Evolutionary conservation across 2,888 invertebrate genomes (phyloP), one percentile per base, ranked within the genome.

Genomic region (Philhelius pedissequus): DNA sequence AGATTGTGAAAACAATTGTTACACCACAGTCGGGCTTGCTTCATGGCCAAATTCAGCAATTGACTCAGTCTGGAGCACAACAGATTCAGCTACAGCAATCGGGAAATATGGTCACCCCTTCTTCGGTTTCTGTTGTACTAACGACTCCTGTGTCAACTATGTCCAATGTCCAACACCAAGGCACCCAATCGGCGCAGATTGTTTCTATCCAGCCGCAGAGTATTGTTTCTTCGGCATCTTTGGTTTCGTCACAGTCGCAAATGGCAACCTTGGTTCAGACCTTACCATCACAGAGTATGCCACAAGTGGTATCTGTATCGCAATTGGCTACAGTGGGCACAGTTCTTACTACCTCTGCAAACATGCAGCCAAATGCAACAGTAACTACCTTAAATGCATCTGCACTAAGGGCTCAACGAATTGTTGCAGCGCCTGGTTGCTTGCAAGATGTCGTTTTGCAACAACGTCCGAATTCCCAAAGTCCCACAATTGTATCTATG

Each of bases 1-100:
- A 92, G 86, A 88, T 92, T 77, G 91, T 92, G 1, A 92, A 92
- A 86, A 90, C 92, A 0, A 90, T 92, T 76, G 91, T 92, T 7
- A 89, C 91, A 1, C 89, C 90, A 0, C 88, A 89, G 32, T 86
- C 88, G 0, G 88, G 88, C 1, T 35, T 88, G 11, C 81, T 91
- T 3, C 92, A 93, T 3, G 92, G 93, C 0, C 93, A 93, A 40
- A 91, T 93, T 78, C 92, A 93, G 5, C 91, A 93, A 40, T 92
- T 93, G 71, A 88, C 90, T 0, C 91, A 90, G 56, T 83, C 86
- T n/a, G 92, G 92, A 3, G 66, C 86, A 4, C 86, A 86, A 18
- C 87, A 88, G 70, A 89, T 89, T 27, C 90, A 89, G 75, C 73
- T 90, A 66, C 90, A 90, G 75, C 89, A 88, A 40, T 82, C 88